Conservation (phyloP, 2,888 invertebrate species). For the Calameuta filiformis region DNA sequence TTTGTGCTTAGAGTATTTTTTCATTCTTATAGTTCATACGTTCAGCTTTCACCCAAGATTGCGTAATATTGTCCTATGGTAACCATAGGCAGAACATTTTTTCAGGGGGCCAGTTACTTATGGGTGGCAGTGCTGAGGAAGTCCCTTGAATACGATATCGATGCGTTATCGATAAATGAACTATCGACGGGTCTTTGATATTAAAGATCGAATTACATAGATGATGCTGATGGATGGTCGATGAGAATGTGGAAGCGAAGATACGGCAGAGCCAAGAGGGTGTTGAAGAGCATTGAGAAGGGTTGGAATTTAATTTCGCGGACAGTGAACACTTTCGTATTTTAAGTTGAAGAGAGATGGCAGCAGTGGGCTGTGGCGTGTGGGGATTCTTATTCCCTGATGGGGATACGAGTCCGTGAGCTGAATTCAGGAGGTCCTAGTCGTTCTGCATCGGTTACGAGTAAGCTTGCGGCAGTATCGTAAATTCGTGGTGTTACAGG, state of each 20-base stretch:
- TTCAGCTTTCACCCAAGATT: background rate
- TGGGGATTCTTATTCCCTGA: background rate
- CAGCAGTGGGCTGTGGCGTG: background rate
- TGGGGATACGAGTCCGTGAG: background rate
- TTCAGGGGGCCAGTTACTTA: no score
- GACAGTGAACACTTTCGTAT: background rate
- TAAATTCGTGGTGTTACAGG: background rate
- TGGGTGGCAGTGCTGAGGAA: no score
- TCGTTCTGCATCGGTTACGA: background rate
- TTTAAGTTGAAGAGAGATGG: background rate
- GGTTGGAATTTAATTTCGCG: background rate
- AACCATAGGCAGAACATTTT: no score
- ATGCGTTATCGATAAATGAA: background rate
- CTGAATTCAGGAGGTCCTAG: background rate
- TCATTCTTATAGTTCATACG: no score
- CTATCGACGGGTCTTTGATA: background rate
- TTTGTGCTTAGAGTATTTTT: background rate
- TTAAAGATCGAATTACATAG: background rate
- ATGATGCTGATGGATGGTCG: background rate
- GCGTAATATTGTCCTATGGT: background rate
- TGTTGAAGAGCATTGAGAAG: constrained; percentile 10
- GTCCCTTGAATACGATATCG: background rate
- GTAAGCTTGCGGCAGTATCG: background rate
- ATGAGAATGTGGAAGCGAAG: background rate
- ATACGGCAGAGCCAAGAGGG: background rate